Base-by-base conservation (phyloP, 2,888 invertebrate species). In the Smittia aterrima region DNA sequence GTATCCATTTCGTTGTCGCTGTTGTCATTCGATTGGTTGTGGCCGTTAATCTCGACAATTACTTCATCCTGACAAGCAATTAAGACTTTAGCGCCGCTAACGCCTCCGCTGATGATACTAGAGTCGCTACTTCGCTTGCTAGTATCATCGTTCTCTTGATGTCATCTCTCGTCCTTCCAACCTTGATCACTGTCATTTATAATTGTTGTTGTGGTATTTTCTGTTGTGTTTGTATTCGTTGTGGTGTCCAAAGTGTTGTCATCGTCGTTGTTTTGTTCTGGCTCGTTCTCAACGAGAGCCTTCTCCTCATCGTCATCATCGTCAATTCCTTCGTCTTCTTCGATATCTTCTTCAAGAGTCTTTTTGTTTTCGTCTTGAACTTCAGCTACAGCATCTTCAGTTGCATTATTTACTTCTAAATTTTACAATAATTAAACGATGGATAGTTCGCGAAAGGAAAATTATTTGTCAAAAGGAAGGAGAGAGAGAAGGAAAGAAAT, bases 211-310 rank as follows among this genome's bases (percentile, higher is more conserved):
- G 72, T 72, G 11, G 72, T 72, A 13, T 67, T 67, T 2, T 66
- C 27, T 27, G 32, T 27, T 18, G 70, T 70, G 32, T 70, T 70
- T 16, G 68, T 68, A 22, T 47, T 47, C 1, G 67, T 67, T 24
- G 67, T 67, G 13, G 70, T 70, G 13, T 70, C 70, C n/a, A 38
- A n/a, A 9, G 67, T 79, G 78, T 27, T 76, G 67, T 76, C 81
- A 74, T 81, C 80, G 75, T 78, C 79, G 11, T 81, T 81, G 38
- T 81, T 76, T 20, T 82, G 82, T 76, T 81, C 81, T 75, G 82
- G 81, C 74, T 82, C 82, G 74, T 81, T 81, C 32, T 82, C 79
- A 16, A 47, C 75, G 18, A 76, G 76, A n/a, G 79, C 77, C 54
- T 71, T 71, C 3, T 81, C 78, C n/a, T 80, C 80, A 16, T 81